Evolutionary conservation across 2,113 vertebrate genomes (phyloP), one percentile per base, ranked within the genome.

Genomic region (Phycodurus eques): DNA sequence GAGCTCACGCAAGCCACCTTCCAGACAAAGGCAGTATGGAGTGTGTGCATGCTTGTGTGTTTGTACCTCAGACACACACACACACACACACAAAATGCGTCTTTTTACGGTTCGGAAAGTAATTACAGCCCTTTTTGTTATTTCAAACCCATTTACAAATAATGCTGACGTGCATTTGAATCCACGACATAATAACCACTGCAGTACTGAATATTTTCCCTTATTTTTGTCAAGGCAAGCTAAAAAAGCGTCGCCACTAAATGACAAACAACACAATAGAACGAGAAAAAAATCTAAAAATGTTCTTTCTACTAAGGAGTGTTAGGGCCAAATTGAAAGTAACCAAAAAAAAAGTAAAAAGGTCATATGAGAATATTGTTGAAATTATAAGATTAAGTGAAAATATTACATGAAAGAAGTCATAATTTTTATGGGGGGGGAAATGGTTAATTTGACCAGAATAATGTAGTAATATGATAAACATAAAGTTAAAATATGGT

Each of bases 1-100:
- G 88, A 89, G 88, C 86, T 70, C 80, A 53, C 8, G 22, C 47
- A 33, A 15, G 80, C 74, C 85, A 88, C 86, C 82, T 84, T 85
- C 73, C 81, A 90, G 88, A 91, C 90, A 90, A 91, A 88, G 87
- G 80, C 77, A 63, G 77, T 47, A 56, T 70, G 77, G 66, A 76
- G 49, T 14, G 54, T 31, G 60, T 44, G 65, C 49, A 56, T 73
- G 71, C 63, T 51, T 47, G 71, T 76, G 77, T 83, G 78, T 70
- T 75, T 78, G 81, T 71, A 80, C 51, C 76, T 60, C 20, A 46
- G 74, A 78, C 73, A 47, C 75, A 71, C 69, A 17, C 49, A 78
- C 73, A 47, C 75, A 71, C 69, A 17, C 49, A 54, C 49, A 57
- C 27, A 33, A 19, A 63, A 10, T 46, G 17, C 43, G 46, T 47